Base-by-base conservation (phyloP, 1,140 invertebrate species). In the Drosophila orena region DNA sequence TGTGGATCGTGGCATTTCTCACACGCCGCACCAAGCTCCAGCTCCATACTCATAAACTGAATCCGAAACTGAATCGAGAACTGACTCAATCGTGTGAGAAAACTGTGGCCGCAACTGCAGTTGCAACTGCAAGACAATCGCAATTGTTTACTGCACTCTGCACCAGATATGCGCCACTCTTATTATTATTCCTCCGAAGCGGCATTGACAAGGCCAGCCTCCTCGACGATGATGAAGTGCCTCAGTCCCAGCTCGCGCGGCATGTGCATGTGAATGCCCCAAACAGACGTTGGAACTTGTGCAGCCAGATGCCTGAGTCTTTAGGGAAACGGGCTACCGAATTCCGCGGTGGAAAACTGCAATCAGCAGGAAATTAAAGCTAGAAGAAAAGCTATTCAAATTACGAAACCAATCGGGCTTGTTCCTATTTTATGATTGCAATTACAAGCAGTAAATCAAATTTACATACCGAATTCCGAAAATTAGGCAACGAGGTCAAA, bases 161-260 rank as follows among this genome's bases (percentile, higher is more conserved):
- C 78, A 88, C 78, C 78, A 86, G 79, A 86, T 88, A 86, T 81
- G 73, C 81, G 64, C 81, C 64, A 66, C 40, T 78, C 81, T 86
- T 85, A 85, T 85, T 86, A 76, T 86, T 86, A 79, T 86, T 76
- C 44, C 58, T 85, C 77, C 68, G 81, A 68, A 75, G 65, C 81
- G 81, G 81, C 81, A 86, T 86, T 86, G 81, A 81, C 81, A 86
- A 86, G 81, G 81, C 81, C 83, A 88, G 55, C 56, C 53, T 79
- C 46, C 59, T 55, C 55, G 46, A 71, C 59, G 42, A 74, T 74
- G 70, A 74, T 74, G 68, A 30, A 71, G 59, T 64, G 42, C 30
- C 50, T 49, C 40, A 11, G 17, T 2, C 24, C 11, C 47, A 4
- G 46, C 37, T 56, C 10, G 42, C 27, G 37, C 24, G 46, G 34